Conservation (phyloP, 2,888 invertebrate genomes). For the Lomographa bimaculata region DNA sequence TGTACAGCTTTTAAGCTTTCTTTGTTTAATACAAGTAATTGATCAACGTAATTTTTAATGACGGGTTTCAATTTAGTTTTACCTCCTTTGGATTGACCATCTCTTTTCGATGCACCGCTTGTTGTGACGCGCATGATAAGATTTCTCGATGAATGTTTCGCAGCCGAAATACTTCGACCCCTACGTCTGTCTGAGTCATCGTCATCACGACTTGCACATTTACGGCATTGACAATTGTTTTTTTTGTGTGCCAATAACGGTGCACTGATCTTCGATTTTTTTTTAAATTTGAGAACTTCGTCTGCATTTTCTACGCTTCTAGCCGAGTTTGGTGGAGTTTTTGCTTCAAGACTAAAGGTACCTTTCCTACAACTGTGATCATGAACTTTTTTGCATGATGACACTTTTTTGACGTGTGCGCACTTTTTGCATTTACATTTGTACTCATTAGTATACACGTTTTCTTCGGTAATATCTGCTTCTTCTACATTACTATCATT, state of each 20-base stretch:
- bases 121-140: conserved; percentile 13
- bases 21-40: conserved; percentile 63
- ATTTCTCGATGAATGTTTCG: conserved; percentile 34
- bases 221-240: conserved; percentile 35
- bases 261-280: conserved; percentile 19
- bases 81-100: conserved; percentile 24
- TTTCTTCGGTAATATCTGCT: conserved; percentile 30
- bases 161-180: conserved; percentile 20
- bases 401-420: conserved; percentile 32
- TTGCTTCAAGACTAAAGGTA: conserved; percentile 23
- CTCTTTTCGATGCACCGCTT: conserved; percentile 29
- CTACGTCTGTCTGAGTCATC: background rate
- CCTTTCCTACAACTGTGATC: conserved; percentile 27
- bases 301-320: conserved; percentile 34
- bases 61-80: conserved; percentile 53
- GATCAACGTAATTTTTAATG: conserved; percentile 67
- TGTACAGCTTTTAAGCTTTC: conserved; percentile 67
- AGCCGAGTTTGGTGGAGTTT: conserved; percentile 56
- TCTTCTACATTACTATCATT: conserved; percentile 27
- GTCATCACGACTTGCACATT: conserved; percentile 31
- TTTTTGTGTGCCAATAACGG: conserved; percentile 23
- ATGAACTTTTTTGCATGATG: conserved; percentile 17
- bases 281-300: conserved; percentile 9
- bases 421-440: conserved; percentile 49
- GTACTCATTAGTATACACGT: conserved; percentile 34